Evolutionary conservation across 2,797 vertebrate species (phyloP).

Genomic region (Saxicola maurus): DNA sequence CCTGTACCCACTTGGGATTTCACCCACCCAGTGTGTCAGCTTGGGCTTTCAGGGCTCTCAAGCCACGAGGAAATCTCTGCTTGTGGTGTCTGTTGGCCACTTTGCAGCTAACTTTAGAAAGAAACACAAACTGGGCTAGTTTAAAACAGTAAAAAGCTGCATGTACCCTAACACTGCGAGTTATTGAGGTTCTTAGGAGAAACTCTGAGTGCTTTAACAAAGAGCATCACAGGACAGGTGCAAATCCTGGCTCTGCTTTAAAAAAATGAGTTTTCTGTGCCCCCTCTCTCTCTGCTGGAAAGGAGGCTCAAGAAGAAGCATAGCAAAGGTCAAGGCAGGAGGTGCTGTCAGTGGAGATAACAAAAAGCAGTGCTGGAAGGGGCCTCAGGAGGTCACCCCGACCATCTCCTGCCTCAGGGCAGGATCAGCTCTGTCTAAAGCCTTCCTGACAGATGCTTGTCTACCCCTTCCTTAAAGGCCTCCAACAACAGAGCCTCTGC

Average conservation of each 20-base stretch:
- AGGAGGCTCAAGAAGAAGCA: not conserved
- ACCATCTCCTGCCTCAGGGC: constrained; percentile 19
- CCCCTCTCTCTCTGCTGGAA: not conserved
- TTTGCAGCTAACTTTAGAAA: not conserved
- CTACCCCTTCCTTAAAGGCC: not conserved
- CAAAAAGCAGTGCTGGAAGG: not conserved
- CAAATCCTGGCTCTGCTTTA: not conserved
- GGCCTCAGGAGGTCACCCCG: not conserved
- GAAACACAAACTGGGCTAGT: not conserved
- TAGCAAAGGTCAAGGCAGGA: not conserved
- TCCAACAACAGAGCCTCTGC: not conserved
- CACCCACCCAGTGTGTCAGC: not conserved
- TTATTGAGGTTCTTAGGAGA: not conserved
- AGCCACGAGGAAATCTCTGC: not conserved
- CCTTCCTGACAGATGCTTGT: constrained; percentile 22
- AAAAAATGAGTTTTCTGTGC: not conserved
- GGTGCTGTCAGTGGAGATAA: constrained; percentile 10
- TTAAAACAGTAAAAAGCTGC: not conserved
- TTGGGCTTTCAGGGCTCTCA: not conserved
- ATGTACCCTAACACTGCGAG: not conserved
- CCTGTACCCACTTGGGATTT: not conserved
- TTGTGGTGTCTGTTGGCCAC: not conserved
- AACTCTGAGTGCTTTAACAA: not conserved
- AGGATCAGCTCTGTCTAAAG: constrained; percentile 34
- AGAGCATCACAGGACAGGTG: not conserved